phyloP scores from a whole-genome alignment of 2,888 invertebrate species.

The Eumerus sabulonum region DNA sequence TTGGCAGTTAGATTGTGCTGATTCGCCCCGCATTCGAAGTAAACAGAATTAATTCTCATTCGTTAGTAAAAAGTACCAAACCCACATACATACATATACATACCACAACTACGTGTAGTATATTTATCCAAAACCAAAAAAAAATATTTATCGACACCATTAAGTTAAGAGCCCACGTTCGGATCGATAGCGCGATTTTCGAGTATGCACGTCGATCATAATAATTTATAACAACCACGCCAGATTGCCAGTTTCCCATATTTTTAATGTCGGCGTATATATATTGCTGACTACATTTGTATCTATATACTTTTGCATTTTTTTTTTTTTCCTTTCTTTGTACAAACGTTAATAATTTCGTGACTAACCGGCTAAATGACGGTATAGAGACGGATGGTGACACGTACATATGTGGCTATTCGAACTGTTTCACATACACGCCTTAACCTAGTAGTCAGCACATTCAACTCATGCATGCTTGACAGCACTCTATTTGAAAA shows the following conservation, averaged over 20 bases:
- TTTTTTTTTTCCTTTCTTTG: constrained; percentile 7
- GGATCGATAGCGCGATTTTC: constrained; percentile 22
- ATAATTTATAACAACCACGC: constrained; percentile 28
- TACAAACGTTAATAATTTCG: constrained; percentile 5
- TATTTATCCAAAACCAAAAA: too few species aligned
- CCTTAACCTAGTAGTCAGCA: constrained; percentile 20
- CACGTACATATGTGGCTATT: constrained; percentile 6
- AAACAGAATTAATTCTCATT: too few species aligned
- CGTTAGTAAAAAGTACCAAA: too few species aligned
- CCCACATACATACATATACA: too few species aligned
- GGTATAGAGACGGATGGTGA: constrained; percentile 29
- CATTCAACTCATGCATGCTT: constrained; percentile 38
- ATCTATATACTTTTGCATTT: background rate
- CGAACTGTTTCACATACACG: background rate
- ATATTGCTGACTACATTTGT: background rate
- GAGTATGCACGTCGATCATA: constrained; percentile 16
- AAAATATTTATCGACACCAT: too few species aligned
- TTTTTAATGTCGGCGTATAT: background rate
- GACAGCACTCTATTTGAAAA: constrained; percentile 11
- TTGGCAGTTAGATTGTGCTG: too few species aligned
- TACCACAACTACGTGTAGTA: too few species aligned
- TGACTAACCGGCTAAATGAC: constrained; percentile 29
- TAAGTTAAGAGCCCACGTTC: too few species aligned
- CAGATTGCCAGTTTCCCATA: constrained; percentile 39
- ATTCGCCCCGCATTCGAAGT: too few species aligned